Evolutionary conservation across 2,797 vertebrate species (phyloP).

Genomic region (Urosaurus nigricauda): DNA sequence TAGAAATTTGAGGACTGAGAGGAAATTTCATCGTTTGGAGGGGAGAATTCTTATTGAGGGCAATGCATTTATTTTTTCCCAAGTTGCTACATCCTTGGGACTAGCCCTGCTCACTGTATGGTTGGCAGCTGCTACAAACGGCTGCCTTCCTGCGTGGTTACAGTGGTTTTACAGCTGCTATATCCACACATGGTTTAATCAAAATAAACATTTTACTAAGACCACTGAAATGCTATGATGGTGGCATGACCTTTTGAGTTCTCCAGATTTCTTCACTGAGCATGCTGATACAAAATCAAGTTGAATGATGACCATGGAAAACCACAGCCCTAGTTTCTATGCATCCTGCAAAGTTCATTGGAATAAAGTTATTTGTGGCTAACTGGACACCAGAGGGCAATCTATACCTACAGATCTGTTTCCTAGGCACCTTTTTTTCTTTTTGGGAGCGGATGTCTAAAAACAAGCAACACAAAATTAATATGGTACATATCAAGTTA

Average conservation of each 20-base stretch:
- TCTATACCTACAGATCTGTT: not conserved
- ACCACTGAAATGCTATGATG: too few relatives aligned
- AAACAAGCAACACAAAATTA: not conserved
- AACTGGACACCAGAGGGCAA: constrained; percentile 24
- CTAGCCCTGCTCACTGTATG: not conserved
- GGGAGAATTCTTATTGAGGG: too few relatives aligned
- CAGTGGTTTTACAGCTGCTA: not conserved
- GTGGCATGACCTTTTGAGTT: too few relatives aligned
- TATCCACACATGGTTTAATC: not conserved
- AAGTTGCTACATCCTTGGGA: not conserved
- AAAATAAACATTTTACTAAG: not conserved
- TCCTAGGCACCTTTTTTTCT: not conserved
- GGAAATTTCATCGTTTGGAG: too few relatives aligned
- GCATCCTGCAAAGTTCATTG: too few relatives aligned
- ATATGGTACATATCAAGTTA: too few relatives aligned
- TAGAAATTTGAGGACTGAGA: too few relatives aligned
- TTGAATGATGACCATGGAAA: not conserved
- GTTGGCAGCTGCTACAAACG: not conserved
- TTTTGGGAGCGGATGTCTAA: not conserved
- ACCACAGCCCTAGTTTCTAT: not conserved
- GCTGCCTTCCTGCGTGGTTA: not conserved
- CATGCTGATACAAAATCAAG: too few relatives aligned
- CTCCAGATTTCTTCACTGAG: too few relatives aligned
- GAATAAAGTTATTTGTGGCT: not conserved
- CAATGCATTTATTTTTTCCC: too few relatives aligned